Evolutionary conservation across 2,888 invertebrate genomes (phyloP).

Genomic region (Polydrusus pterygomalis): DNA sequence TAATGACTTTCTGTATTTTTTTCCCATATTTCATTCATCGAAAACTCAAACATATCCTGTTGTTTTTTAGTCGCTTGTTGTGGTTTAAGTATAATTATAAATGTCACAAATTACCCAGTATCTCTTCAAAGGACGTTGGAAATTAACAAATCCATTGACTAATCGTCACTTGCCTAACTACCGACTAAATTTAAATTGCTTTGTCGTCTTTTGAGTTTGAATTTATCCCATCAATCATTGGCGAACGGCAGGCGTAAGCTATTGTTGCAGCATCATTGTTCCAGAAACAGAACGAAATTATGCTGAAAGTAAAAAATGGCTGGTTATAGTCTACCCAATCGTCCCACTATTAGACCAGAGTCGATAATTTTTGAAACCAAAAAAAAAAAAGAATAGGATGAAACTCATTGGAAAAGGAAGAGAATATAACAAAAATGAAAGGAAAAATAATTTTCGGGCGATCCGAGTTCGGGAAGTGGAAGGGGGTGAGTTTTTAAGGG

Average conservation of each 20-base stretch:
- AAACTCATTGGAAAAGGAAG: no score
- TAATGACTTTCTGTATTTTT: constrained; percentile 47
- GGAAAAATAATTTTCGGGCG: no score
- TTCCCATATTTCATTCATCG: constrained; percentile 48
- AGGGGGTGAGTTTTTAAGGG: no score
- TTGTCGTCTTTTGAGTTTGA: constrained; percentile 42
- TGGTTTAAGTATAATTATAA: constrained; percentile 44
- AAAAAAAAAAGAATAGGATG: no score
- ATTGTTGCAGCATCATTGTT: constrained; percentile 54
- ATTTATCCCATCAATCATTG: constrained; percentile 53
- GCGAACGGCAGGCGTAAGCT: constrained; percentile 30
- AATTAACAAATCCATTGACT: constrained; percentile 65
- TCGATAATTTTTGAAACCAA: no score
- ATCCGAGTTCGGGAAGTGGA: no score
- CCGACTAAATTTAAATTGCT: constrained; percentile 55
- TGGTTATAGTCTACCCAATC: neutral
- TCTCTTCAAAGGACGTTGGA: constrained; percentile 48
- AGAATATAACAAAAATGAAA: no score
- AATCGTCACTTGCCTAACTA: constrained; percentile 64
- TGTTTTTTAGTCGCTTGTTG: constrained; percentile 37
- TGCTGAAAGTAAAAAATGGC: constrained; percentile 10
- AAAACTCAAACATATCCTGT: constrained; percentile 3
- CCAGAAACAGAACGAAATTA: constrained; percentile 49
- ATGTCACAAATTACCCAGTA: constrained; percentile 54
- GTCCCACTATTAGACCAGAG: no score